A percentile compares a stretch with the other conserved stretches of the same genome.
Evolutionary conservation across 1,140 invertebrate species (phyloP).

Genomic region (Mamestra configurata): DNA sequence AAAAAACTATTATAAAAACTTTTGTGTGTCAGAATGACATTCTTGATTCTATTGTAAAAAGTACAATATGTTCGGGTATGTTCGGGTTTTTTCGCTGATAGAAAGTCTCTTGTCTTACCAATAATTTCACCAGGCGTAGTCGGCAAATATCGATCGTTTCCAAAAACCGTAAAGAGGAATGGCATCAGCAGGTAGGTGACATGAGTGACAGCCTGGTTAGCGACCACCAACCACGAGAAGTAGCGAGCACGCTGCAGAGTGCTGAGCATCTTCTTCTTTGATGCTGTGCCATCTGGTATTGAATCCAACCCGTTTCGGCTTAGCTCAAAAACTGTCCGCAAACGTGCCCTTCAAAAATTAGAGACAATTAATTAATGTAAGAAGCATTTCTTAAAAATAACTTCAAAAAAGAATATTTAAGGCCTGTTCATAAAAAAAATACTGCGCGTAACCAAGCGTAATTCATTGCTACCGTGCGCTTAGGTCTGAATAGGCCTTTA

Average conservation of each 20-base stretch:
- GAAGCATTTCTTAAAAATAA: too few species aligned
- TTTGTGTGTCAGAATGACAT: too few species aligned
- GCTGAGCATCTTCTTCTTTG: conserved; percentile 46
- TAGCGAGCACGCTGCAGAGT: conserved; percentile 51
- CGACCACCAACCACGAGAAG: conserved; percentile 58
- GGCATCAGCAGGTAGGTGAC: conserved; percentile 59
- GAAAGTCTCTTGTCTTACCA: conserved; percentile 59
- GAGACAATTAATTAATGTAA: too few species aligned
- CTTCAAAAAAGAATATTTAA: too few species aligned
- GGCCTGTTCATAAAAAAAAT: too few species aligned
- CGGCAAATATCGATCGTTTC: conserved; percentile 60
- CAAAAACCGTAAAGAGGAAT: conserved; percentile 60
- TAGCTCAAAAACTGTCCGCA: conserved; percentile 57
- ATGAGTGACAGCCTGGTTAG: conserved; percentile 56
- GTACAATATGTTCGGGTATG: too few species aligned
- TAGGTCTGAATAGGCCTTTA: too few species aligned
- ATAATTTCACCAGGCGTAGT: conserved; percentile 63
- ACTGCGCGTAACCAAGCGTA: too few species aligned
- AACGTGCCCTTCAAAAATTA: conserved; percentile 46
- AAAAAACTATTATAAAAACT: too few species aligned
- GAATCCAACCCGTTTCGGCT: conserved; percentile 54
- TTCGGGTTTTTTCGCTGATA: too few species aligned
- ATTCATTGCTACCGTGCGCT: too few species aligned
- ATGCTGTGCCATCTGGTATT: conserved; percentile 48
- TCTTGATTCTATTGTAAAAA: too few species aligned